A percentile compares a stretch with the other conserved stretches of the same genome.
Evolutionary conservation across 92 coral and sea anemone genomes (phyloP).

Genomic region (Meandrina meandrites): DNA sequence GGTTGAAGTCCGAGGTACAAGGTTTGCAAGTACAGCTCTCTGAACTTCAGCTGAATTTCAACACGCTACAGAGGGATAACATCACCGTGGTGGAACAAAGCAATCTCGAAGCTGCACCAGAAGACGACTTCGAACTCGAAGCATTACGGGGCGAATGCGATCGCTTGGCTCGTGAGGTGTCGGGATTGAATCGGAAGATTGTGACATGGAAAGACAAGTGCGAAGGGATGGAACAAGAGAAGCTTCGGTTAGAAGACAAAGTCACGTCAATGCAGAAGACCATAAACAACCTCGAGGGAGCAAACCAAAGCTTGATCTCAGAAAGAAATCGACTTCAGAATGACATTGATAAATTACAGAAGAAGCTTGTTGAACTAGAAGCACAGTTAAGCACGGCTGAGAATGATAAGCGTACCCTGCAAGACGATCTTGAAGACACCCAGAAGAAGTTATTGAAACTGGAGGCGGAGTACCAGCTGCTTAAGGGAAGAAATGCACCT

Average conservation of each 20-base stretch:
- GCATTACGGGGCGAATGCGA: slow-evolving; percentile 84
- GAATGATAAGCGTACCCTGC: slow-evolving; percentile 67
- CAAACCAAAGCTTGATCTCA: slow-evolving; percentile 64
- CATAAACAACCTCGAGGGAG: slow-evolving; percentile 62
- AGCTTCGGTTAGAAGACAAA: slow-evolving; percentile 63
- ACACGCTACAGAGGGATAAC: slow-evolving; percentile 57
- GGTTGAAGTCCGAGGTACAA: slow-evolving; percentile 73
- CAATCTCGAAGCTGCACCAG: slow-evolving; percentile 69
- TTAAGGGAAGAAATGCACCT: slow-evolving; percentile 52
- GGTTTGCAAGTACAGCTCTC: slow-evolving; percentile 72
- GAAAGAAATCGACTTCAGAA: slow-evolving; percentile 79
- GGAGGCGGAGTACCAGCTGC: slow-evolving; percentile 84
- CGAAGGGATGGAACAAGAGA: slow-evolving; percentile 77
- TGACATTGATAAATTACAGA: slow-evolving; percentile 74
- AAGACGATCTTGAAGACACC: slow-evolving; percentile 68
- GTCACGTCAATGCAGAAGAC: slow-evolving; percentile 65
- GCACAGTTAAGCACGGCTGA: slow-evolving; percentile 77
- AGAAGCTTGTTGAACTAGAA: slow-evolving; percentile 80
- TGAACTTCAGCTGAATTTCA: slow-evolving; percentile 65
- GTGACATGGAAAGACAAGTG: slow-evolving; percentile 71
- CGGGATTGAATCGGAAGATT: slow-evolving; percentile 70
- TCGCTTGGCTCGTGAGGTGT: slow-evolving; percentile 78
- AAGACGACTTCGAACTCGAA: slow-evolving; percentile 69
- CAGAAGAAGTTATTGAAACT: slow-evolving; percentile 76
- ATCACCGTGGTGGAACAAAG: slow-evolving; percentile 42